phyloP scores from a whole-genome alignment of 1,140 invertebrate genomes.

The Neotoxoptera formosana region DNA sequence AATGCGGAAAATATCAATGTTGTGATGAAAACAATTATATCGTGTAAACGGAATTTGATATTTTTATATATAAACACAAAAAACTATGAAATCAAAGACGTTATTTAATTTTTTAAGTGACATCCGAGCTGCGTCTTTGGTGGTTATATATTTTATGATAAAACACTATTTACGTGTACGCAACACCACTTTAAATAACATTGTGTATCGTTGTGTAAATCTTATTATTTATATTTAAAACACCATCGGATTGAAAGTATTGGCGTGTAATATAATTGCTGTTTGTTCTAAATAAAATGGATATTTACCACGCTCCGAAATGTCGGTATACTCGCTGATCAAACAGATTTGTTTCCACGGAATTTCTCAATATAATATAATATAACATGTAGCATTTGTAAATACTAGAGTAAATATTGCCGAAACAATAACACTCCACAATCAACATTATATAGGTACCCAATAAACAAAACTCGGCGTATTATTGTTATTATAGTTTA shows the following conservation, averaged over 20 bases:
- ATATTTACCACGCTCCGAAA: not conserved
- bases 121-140: too few relatives aligned
- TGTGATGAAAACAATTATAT: not conserved
- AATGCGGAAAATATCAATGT: not conserved
- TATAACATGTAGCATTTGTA: not conserved
- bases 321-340: not conserved
- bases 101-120: too few relatives aligned
- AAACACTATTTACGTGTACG: not conserved
- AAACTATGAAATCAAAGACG: not conserved
- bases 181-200: not conserved
- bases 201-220: not conserved
- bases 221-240: not conserved
- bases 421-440: not conserved
- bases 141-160: too few relatives aligned
- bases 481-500: slow-evolving; percentile 10
- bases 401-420: slow-evolving; percentile 10
- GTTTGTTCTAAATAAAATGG: slow-evolving; percentile 15
- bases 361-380: not conserved
- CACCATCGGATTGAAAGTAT: not conserved
- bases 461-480: not conserved
- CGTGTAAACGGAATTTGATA: not conserved
- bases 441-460: not conserved
- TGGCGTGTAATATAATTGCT: not conserved
- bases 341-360: not conserved
- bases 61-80: not conserved